Percentiles rank a stretch among this genome's conserved stretches.
Evolutionary conservation across 2,888 invertebrate species (phyloP).

Genomic region (Teleogryllus oceanicus): DNA sequence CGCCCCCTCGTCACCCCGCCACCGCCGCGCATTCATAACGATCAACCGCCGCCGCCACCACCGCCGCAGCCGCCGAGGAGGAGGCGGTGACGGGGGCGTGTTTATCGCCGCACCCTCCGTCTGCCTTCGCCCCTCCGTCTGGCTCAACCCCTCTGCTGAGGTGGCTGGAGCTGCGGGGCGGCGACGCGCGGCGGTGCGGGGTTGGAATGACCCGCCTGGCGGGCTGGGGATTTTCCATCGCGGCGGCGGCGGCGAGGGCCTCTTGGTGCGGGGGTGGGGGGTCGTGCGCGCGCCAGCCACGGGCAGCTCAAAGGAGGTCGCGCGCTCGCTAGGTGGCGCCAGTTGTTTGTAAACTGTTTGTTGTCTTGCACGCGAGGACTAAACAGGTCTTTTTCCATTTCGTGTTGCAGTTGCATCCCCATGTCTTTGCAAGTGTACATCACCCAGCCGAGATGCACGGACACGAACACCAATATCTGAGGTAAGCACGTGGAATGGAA

Average conservation of each 20-base stretch:
- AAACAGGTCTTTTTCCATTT: conserved; percentile 22
- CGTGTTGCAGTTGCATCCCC: conserved; percentile 37
- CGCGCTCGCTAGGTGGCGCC: not conserved
- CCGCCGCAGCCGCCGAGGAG: not conserved
- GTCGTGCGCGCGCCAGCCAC: conserved; percentile 34
- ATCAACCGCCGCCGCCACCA: not conserved
- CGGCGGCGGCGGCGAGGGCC: conserved; percentile 22
- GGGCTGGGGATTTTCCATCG: conserved; percentile 35
- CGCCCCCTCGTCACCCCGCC: not conserved
- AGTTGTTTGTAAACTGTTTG: not conserved
- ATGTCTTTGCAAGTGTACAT: conserved; percentile 39
- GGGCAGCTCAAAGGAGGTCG: not conserved
- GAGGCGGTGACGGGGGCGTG: too few relatives aligned
- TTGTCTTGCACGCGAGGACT: not conserved
- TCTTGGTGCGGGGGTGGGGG: not conserved
- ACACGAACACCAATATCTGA: conserved; percentile 28
- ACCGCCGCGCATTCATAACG: conserved; percentile 4
- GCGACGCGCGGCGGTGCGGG: conserved; percentile 23
- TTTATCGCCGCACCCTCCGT: not conserved
- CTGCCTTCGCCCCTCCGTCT: not conserved
- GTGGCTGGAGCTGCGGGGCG: not conserved
- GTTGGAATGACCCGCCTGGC: conserved; percentile 35
- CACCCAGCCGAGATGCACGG: conserved; percentile 35
- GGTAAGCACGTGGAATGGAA: conserved; percentile 24
- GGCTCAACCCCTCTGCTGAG: not conserved